Base-by-base conservation (phyloP, 2,888 invertebrate genomes). In the Podotricha telesiphe region DNA sequence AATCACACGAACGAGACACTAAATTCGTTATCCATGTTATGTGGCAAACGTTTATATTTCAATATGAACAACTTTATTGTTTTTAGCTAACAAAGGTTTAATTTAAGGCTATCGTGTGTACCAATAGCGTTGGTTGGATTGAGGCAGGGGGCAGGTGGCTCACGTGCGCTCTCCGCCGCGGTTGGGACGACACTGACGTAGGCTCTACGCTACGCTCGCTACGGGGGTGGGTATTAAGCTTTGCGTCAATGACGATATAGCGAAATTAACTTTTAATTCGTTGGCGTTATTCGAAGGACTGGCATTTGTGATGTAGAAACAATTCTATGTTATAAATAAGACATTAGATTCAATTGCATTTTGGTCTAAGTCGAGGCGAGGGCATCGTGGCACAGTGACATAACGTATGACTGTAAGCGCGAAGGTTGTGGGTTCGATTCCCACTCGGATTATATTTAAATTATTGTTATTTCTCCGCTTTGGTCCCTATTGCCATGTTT, bases 211-310 rank as follows among this genome's bases (percentile, higher is more conserved):
- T 84, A 86, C 87, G 78, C 73, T 75, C 76, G 87, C 87, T 89
- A 89, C 90, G 87, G 85, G 88, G 87, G 84, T 87, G 82, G 78
- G 72, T 82, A 83, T 83, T 84, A 91, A 91, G 90, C 89, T 91
- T 8, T 1, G 37, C 86, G 77, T 77, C 67, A 83, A 78, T 84
- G 82, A 85, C 75, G 50, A 64, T 58, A 59, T 56, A 19, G 10
- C 51, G 50, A 34, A 34, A 19, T 19, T 20, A 62, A 59, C n/a
- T 59, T 59, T 59, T 59, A 17, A 45, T 59, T 59, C 22, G 42
- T 45, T 22, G 15, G 42, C 22, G n/a, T 55, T 55, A 55, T 59
- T 45, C 45, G n/a, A 45, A n/a, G 40, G 10, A 22, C 22, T 10
- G n/a, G 22, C 42, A 10, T 45, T 11, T 28, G 20, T 45, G 4